These are phyloP conservation scores for Eupithecia pulchellata DNA, from an alignment of 2,888 invertebrate genomes.

Conservation along the genomic window DNA sequence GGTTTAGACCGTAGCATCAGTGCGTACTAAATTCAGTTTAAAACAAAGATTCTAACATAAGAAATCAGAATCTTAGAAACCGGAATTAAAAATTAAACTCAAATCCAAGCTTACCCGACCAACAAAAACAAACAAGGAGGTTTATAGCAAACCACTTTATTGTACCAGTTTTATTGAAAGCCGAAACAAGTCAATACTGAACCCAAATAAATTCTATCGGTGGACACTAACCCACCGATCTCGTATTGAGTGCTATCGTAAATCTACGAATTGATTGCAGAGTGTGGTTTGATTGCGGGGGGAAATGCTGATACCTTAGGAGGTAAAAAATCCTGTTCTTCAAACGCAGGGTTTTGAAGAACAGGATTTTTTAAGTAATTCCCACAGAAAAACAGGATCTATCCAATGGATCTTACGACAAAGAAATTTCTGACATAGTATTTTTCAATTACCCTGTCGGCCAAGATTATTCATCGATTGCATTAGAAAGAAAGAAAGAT, in stretches of 20 bases:
- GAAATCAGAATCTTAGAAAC: too few species aligned
- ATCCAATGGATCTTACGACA: not conserved
- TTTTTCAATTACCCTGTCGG: not conserved
- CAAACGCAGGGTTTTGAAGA: slow-evolving; percentile 37
- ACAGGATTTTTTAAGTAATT: slow-evolving; percentile 1
- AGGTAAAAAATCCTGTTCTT: too few species aligned
- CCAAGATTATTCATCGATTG: not conserved
- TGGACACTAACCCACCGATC: slow-evolving; percentile 50
- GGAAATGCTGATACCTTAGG: slow-evolving; percentile 21
- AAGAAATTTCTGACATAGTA: not conserved
- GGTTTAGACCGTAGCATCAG: not conserved
- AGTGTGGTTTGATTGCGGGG: slow-evolving; percentile 58
- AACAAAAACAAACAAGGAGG: slow-evolving; percentile 9
- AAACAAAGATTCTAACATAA: not conserved
- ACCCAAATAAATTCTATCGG: slow-evolving; percentile 51
- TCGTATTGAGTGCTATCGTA: slow-evolving; percentile 58
- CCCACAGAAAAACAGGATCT: not conserved
- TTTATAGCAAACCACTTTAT: slow-evolving; percentile 34
- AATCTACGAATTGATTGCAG: slow-evolving; percentile 58
- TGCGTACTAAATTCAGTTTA: not conserved
- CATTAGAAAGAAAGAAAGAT: too few species aligned
- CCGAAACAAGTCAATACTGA: slow-evolving; percentile 44
- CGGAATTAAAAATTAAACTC: not conserved
- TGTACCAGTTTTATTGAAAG: slow-evolving; percentile 41
- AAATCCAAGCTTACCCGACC: not conserved